Base-by-base conservation (phyloP, 2,113 vertebrate genomes). In the Mungos mungo region DNA sequence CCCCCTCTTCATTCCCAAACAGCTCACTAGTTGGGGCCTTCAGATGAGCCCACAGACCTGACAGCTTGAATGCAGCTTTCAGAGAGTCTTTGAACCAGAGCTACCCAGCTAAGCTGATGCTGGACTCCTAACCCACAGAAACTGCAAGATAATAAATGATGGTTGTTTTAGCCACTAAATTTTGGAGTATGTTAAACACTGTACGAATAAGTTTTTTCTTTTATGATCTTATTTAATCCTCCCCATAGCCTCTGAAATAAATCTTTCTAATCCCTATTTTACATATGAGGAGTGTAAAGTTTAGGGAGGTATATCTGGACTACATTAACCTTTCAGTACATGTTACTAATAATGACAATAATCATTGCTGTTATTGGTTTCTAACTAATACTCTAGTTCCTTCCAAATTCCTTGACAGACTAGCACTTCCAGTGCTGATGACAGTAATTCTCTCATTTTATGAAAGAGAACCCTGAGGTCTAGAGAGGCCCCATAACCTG, bases 251-350 rank as follows among this genome's bases (percentile, higher is more conserved):
- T 86, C 13, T 81, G 66, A 94, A 82, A 31, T 80, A 79, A 92
- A 41, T 47, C 92, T 80, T 85, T 94, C 96, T 35, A 95, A 54
- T 71, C 16, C 18, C 38, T 65, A n/a, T 47, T 85, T 92, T 76
- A 85, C 21, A 96, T 63, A 77, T 86, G 5, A 88, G 25, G 33
- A 84, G 50, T 74, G 57, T 54, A 15, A 96, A 81, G 25, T 89
- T 45, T 63, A 93, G 54, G 33, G 3, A 68, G 76, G 3, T 19
- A 57, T 35, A 12, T 81, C 66, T 88, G 65, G 66, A 77, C 13
- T 29, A 76, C 27, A 45, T 71, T 63, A 81, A 88, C 33, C 33
- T 69, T 87, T 33, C 54, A 33, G 45, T 35, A 35, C 71, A 72
- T 14, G 31, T 57, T 85, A 31, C 72, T 33, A 94, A 76, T 79